phyloP scores from a whole-genome alignment of 2,888 invertebrate genomes.

The Charanyca ferruginea region DNA sequence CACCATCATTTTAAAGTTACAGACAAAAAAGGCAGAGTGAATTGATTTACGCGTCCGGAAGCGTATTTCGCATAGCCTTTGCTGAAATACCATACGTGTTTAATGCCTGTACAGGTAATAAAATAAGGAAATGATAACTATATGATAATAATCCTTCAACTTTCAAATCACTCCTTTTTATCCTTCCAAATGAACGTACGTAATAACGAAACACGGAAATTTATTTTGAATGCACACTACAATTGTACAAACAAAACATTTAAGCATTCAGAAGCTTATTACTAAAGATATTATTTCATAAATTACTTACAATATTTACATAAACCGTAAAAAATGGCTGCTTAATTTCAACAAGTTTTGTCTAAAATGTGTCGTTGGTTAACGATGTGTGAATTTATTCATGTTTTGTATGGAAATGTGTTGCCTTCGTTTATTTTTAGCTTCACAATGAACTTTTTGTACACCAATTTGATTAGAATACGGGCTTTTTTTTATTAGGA shows the following conservation, averaged over 20 bases:
- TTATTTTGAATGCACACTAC: constrained; percentile 27
- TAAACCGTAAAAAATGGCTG: constrained; percentile 39
- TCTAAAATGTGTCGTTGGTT: constrained; percentile 4
- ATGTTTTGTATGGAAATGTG: constrained; percentile 5
- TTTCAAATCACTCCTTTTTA: background rate
- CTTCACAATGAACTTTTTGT: constrained; percentile 2
- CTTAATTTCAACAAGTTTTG: constrained; percentile 4
- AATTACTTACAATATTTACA: constrained; percentile 37
- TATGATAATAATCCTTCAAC: constrained; percentile 6
- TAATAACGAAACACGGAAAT: background rate
- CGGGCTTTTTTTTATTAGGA: background rate
- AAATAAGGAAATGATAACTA: background rate
- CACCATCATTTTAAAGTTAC: too few relatives aligned
- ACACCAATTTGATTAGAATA: background rate
- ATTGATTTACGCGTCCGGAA: too few relatives aligned
- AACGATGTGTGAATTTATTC: constrained; percentile 33
- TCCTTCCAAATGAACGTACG: constrained; percentile 5
- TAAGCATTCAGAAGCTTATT: constrained; percentile 18
- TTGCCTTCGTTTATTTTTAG: constrained; percentile 1
- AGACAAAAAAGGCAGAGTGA: too few relatives aligned
- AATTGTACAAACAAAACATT: constrained; percentile 31
- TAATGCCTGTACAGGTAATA: too few relatives aligned
- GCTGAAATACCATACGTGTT: too few relatives aligned
- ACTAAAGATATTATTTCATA: constrained; percentile 16
- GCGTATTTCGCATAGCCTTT: too few relatives aligned